Conservation (phyloP, 2,888 invertebrate species). For the Bhutanitis thaidina region DNA sequence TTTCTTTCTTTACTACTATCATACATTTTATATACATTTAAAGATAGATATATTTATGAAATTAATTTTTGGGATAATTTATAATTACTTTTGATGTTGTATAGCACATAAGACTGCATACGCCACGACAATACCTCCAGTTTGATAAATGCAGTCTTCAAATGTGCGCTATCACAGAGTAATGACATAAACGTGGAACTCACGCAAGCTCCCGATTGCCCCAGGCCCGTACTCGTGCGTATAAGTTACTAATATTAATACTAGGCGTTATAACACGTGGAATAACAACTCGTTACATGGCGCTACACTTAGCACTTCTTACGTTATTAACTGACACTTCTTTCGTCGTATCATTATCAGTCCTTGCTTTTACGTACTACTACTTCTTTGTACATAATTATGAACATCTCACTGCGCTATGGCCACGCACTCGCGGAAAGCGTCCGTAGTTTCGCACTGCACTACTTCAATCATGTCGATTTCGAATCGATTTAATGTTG, state of each 20-base stretch:
- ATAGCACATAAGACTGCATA: slow-evolving; percentile 67
- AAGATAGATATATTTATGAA: slow-evolving; percentile 69
- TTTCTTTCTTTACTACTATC: slow-evolving; percentile 57
- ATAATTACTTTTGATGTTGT: slow-evolving; percentile 70
- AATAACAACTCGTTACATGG: slow-evolving; percentile 69
- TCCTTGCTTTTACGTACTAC: slow-evolving; percentile 43
- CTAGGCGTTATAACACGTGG: slow-evolving; percentile 71
- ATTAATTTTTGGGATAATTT: slow-evolving; percentile 79
- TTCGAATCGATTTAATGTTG: slow-evolving; percentile 7
- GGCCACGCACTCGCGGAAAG: slow-evolving; percentile 23
- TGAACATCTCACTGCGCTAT: slow-evolving; percentile 45
- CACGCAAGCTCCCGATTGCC: slow-evolving; percentile 70
- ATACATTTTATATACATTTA: slow-evolving; percentile 74
- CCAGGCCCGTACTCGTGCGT: slow-evolving; percentile 75
- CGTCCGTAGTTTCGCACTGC: slow-evolving; percentile 19
- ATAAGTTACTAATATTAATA: slow-evolving; percentile 71
- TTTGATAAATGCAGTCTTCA: slow-evolving; percentile 50
- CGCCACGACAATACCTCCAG: slow-evolving; percentile 26
- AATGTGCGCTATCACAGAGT: slow-evolving; percentile 78
- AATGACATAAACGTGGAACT: slow-evolving; percentile 75
- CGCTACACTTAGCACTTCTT: slow-evolving; percentile 61
- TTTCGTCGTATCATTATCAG: slow-evolving; percentile 43
- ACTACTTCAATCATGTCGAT: slow-evolving; percentile 25
- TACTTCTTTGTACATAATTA: slow-evolving; percentile 59
- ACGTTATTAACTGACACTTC: slow-evolving; percentile 50